These are phyloP conservation scores for Sarcophaga carnaria DNA, from an alignment of 2,888 invertebrate species.

Conservation along the genomic window DNA sequence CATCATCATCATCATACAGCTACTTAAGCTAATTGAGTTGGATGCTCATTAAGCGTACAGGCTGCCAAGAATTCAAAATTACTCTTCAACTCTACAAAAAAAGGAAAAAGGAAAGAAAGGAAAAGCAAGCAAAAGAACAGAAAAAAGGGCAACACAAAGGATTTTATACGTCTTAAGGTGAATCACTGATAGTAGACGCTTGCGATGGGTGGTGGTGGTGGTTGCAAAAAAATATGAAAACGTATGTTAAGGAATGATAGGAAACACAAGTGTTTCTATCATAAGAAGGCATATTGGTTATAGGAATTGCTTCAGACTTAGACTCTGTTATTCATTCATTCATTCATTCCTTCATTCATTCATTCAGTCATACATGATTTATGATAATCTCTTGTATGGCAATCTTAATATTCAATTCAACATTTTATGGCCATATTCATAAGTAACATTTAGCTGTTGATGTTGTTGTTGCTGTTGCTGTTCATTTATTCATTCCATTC, in stretches of 20 bases:
- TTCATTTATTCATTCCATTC: slow-evolving; percentile 24
- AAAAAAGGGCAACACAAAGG: slow-evolving; percentile 35
- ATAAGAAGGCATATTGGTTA: slow-evolving; percentile 55
- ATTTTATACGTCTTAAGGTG: slow-evolving; percentile 55
- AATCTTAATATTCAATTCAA: slow-evolving; percentile 68
- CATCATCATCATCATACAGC: slow-evolving; percentile 31
- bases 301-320: slow-evolving; percentile 7
- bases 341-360: no score
- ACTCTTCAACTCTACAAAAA: neutral
- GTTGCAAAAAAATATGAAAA: slow-evolving; percentile 59
- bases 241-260: slow-evolving; percentile 57
- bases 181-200: neutral
- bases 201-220: slow-evolving; percentile 11
- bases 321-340: no score
- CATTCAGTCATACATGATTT: slow-evolving; percentile 67
- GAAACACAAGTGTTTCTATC: slow-evolving; percentile 26
- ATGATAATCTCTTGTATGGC: slow-evolving; percentile 68
- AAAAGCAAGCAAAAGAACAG: neutral
- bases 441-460: slow-evolving; percentile 12
- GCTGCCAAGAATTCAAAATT: neutral
- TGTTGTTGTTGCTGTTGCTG: neutral
- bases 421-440: slow-evolving; percentile 63
- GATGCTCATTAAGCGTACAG: slow-evolving; percentile 79
- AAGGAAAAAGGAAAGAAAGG: slow-evolving; percentile 52
- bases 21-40: slow-evolving; percentile 79